phyloP scores from a whole-genome alignment of 2,888 invertebrate genomes.

The Drosophila ezoana region DNA sequence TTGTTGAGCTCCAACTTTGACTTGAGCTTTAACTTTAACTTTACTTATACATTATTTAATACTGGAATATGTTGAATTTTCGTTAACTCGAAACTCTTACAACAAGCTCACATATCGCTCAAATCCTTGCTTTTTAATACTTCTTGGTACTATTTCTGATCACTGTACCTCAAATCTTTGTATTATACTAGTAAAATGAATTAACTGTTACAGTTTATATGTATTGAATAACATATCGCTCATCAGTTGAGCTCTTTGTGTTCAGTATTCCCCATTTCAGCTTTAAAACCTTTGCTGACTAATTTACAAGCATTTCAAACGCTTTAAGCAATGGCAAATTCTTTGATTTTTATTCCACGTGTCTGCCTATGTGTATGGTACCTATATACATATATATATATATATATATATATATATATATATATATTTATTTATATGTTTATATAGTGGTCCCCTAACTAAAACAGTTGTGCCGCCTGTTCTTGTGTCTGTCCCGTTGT shows the following conservation, averaged over 20 bases:
- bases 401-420: too few relatives aligned
- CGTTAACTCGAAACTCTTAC: too few relatives aligned
- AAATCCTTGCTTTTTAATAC: too few relatives aligned
- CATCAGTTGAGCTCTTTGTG: constrained; percentile 17
- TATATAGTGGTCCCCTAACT: neutral
- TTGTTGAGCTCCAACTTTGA: neutral
- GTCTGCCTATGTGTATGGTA: neutral
- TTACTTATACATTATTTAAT: too few relatives aligned
- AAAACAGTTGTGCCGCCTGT: constrained; percentile 54
- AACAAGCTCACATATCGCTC: neutral
- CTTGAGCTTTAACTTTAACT: neutral
- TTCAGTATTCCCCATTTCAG: neutral
- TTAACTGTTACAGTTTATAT: constrained; percentile 1
- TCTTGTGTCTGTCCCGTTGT: constrained; percentile 13
- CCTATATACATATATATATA: neutral
- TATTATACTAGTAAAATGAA: neutral
- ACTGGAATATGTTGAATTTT: too few relatives aligned
- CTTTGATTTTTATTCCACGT: constrained; percentile 18
- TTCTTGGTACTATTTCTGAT: neutral
- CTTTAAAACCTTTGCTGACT: constrained; percentile 22
- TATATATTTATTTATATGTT: neutral
- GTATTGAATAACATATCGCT: neutral
- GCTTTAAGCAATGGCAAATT: neutral
- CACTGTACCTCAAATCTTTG: neutral
- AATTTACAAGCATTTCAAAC: constrained; percentile 9